Evolutionary conservation across 2,113 vertebrate genomes (phyloP), one percentile per base, ranked within the genome.

Genomic region (Spea multiplicata): DNA sequence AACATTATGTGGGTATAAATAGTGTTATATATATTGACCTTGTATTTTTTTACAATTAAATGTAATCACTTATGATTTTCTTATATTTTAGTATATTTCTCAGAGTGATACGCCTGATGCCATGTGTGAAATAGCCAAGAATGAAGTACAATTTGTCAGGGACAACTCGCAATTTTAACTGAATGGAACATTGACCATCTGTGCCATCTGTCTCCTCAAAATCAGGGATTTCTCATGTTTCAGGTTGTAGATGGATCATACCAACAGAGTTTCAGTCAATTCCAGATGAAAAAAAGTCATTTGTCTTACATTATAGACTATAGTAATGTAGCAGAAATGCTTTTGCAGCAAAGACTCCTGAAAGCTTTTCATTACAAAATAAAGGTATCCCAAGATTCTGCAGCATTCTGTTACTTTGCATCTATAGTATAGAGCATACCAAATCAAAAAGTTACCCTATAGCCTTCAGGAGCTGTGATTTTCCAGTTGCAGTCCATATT

Each of bases 391-490:
- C 55, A 13, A 13, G 6, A 12, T 59, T 9, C 10, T 59, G 14
- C 14, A 59, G 30, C 30, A 30, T 30, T 30, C 30, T 59, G 10
- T 59, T 5, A 59, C 4, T 59, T 5, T 1, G 50, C 9, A 52
- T 7, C 50, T 7, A 6, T 52, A 52, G 9, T 7, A 10, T 14
- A 73, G 12, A 66, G 6, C 8, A 78, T 66, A 7, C 74, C 30
- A 30, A 30, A 30, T 30, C 30, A 30, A 30, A 30, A 30, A 1
- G 30, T 30, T 9, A 76, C 0, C 12, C 8, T 83, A 44, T 68
- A 76, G 30, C 5, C 44, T 68, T 70, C 71, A 16, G 61, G 8
- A 64, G 66, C 69, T 78, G 7, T 67, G 75, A 85, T 81, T 78
- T 78, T 50, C 50, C 72, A 84, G 73, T 44, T 16, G 74, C 47